phyloP scores from a whole-genome alignment of 35 echinoderm and acorn worm genomes.

The Heliocidaris erythrogramma region DNA sequence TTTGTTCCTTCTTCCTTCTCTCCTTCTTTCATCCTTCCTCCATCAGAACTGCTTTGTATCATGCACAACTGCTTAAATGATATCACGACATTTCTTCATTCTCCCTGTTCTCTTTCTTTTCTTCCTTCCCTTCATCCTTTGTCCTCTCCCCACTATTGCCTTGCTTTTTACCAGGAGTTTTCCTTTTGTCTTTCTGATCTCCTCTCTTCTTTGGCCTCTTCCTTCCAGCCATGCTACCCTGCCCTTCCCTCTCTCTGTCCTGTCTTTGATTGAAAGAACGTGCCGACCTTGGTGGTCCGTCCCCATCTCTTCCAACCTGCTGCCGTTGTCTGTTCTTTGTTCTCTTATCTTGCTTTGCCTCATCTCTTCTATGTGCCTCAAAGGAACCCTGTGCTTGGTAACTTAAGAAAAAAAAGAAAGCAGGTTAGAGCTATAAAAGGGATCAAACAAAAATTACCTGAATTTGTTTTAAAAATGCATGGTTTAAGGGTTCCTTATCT shows the following conservation, averaged over 20 bases:
- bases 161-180: not conserved
- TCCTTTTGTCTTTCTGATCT: not conserved
- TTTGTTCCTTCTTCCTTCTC: too few species aligned
- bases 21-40: too few species aligned
- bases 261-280: not conserved
- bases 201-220: slow-evolving; percentile 21
- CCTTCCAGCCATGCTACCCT: slow-evolving; percentile 28
- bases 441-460: too few species aligned
- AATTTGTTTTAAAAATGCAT: too few species aligned
- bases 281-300: not conserved
- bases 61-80: not conserved
- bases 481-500: too few species aligned
- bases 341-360: not conserved
- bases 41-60: too few species aligned
- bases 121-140: not conserved
- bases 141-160: not conserved
- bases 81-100: not conserved
- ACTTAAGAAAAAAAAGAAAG: not conserved
- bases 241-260: not conserved
- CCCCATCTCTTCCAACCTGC: not conserved
- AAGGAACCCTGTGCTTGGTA: slow-evolving; percentile 25
- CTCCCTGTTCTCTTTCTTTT: not conserved
- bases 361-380: not conserved
- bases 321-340: not conserved
- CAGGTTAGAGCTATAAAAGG: too few species aligned